phyloP scores from a whole-genome alignment of 2,888 invertebrate species.

The Drosophila koepferae region DNA sequence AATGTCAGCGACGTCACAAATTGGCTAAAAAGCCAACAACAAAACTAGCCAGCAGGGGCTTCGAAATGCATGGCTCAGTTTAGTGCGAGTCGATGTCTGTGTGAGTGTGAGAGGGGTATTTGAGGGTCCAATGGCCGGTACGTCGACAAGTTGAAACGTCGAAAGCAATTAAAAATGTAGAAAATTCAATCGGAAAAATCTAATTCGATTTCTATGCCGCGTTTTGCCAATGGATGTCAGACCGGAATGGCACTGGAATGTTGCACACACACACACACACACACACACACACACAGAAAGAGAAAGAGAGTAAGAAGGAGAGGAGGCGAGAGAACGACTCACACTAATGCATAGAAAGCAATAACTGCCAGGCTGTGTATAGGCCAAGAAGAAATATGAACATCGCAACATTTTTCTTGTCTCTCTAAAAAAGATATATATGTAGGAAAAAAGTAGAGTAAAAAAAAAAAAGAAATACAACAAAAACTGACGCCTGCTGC shows the following conservation, averaged over 20 bases:
- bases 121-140: conserved; percentile 26
- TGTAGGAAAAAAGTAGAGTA: conserved; percentile 1
- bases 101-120: conserved; percentile 9
- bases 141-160: conserved; percentile 77
- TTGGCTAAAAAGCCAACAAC: conserved; percentile 73
- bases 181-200: conserved; percentile 85
- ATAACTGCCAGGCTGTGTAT: conserved; percentile 71
- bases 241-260: conserved; percentile 53
- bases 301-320: conserved; percentile 9
- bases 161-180: conserved; percentile 85
- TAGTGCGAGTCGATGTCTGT: neutral
- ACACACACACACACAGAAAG: conserved; percentile 14
- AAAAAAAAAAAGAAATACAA: conserved; percentile 16
- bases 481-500: conserved; percentile 40
- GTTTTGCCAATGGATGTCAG: conserved; percentile 69
- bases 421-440: conserved; percentile 15
- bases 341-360: conserved; percentile 53
- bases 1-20: conserved; percentile 74
- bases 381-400: conserved; percentile 76
- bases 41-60: conserved; percentile 22
- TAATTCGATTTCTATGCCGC: conserved; percentile 83
- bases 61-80: conserved; percentile 31
- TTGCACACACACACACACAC: conserved; percentile 41
- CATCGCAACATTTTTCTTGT: conserved; percentile 57
- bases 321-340: neutral